Evolutionary conservation across 1,140 invertebrate genomes (phyloP).

Genomic region (Calliopsis andreniformis): DNA sequence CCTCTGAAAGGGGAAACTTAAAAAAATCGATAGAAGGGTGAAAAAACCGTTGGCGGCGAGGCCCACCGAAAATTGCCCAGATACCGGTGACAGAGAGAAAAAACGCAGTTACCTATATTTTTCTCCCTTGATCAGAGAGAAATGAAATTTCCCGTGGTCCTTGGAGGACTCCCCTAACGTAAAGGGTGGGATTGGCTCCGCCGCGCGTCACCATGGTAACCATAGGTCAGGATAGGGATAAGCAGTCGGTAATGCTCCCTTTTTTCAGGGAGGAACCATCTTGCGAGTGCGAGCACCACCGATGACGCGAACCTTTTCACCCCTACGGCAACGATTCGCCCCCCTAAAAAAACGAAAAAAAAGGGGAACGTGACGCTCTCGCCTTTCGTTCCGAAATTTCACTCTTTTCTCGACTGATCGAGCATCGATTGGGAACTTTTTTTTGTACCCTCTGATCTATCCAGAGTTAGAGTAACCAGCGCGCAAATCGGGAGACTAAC

Average conservation of each 20-base stretch:
- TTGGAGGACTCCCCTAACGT: conserved; percentile 58
- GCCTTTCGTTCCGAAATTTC: conserved; percentile 24
- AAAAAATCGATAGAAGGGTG: not conserved
- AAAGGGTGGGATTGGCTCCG: conserved; percentile 64
- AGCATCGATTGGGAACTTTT: too few species aligned
- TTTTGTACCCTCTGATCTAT: not conserved
- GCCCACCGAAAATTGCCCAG: conserved; percentile 27
- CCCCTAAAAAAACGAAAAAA: conserved; percentile 5
- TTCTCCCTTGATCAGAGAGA: conserved; percentile 55
- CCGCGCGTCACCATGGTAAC: conserved; percentile 64
- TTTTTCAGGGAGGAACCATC: conserved; percentile 70
- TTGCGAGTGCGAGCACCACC: conserved; percentile 58
- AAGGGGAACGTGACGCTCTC: conserved; percentile 16
- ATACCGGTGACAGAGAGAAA: conserved; percentile 36
- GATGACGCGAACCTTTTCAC: conserved; percentile 55
- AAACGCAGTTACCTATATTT: conserved; percentile 33
- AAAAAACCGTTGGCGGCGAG: conserved; percentile 3
- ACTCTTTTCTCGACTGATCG: not conserved
- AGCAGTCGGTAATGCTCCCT: conserved; percentile 68
- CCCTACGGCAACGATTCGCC: conserved; percentile 38
- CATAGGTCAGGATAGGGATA: conserved; percentile 68
- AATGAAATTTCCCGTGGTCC: conserved; percentile 62
- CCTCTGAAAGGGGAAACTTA: not conserved
- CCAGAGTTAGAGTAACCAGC: conserved; percentile 43
- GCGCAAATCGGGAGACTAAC: conserved; percentile 46